Conservation (phyloP, 2,888 invertebrate species). For the Chalcosyrphus nemorum region DNA sequence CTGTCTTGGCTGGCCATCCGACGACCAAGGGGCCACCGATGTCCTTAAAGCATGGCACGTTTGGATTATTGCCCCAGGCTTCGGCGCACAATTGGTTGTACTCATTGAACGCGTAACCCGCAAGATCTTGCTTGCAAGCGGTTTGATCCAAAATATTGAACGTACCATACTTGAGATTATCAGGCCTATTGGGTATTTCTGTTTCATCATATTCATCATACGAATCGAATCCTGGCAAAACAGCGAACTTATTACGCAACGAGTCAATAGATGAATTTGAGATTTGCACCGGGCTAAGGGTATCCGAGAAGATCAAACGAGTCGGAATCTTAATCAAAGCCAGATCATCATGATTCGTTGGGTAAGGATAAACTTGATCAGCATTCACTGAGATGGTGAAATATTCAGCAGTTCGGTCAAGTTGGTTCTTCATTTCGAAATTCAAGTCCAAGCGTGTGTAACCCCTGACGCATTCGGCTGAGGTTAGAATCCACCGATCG, state of each 20-base stretch:
- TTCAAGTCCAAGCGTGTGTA: conserved; percentile 12
- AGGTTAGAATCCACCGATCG: conserved; percentile 57
- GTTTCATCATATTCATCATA: too few relatives aligned
- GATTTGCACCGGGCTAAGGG: conserved; percentile 8
- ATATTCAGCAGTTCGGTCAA: not conserved
- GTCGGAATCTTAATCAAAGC: conserved; percentile 58
- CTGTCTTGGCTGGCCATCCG: conserved; percentile 46
- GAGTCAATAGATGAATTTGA: not conserved
- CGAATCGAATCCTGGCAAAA: conserved; percentile 47
- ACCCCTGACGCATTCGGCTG: conserved; percentile 27
- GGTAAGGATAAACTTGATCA: conserved; percentile 37
- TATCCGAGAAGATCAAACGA: conserved; percentile 21
- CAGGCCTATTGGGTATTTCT: too few relatives aligned
- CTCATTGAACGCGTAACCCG: conserved; percentile 35
- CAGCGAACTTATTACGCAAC: conserved; percentile 9
- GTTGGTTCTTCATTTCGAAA: conserved; percentile 16
- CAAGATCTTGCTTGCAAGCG: conserved; percentile 19
- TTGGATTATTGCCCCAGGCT: conserved; percentile 21
- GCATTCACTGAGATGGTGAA: conserved; percentile 34
- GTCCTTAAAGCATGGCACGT: conserved; percentile 29
- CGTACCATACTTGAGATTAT: too few relatives aligned
- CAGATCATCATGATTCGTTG: conserved; percentile 56
- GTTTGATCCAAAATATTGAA: conserved; percentile 11
- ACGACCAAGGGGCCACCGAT: conserved; percentile 47
- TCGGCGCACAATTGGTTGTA: conserved; percentile 47